Conservation (phyloP, 1,140 invertebrate species). For the Mizuhopecten yessoensis region DNA sequence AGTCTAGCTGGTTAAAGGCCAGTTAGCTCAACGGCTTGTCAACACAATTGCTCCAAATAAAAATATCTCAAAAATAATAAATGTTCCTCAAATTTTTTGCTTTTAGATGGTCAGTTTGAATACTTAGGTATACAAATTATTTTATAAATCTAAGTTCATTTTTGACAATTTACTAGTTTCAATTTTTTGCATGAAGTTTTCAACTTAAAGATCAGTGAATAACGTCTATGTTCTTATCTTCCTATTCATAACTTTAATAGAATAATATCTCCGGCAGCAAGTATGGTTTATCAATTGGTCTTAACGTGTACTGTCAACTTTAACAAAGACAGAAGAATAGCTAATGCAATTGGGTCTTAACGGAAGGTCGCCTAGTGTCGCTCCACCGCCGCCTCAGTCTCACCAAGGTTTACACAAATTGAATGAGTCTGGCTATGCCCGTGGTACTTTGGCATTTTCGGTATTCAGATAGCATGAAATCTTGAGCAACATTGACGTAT, state of each 20-base stretch:
- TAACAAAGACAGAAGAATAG: background rate
- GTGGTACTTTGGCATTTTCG: slow-evolving; percentile 13
- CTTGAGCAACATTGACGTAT: slow-evolving; percentile 34
- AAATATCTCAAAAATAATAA: no score
- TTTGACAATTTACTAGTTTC: no score
- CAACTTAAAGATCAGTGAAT: no score
- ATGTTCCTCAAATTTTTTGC: no score
- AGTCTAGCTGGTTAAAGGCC: no score
- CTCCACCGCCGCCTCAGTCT: background rate
- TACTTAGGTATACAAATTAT: no score
- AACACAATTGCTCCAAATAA: no score
- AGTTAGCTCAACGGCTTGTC: no score
- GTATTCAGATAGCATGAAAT: slow-evolving; percentile 35
- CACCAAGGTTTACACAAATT: slow-evolving; percentile 27
- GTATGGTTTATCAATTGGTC: background rate
- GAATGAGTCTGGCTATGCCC: background rate
- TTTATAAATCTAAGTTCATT: no score
- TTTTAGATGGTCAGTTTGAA: no score
- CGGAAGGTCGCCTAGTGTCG: background rate
- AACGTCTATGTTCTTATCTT: no score
- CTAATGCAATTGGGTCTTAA: background rate
- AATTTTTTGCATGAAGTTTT: no score
- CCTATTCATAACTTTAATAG: background rate
- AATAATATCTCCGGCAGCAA: background rate
- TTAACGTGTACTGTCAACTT: background rate